phyloP scores from a whole-genome alignment of 2,113 vertebrate genomes.

The Piprites chloris region DNA sequence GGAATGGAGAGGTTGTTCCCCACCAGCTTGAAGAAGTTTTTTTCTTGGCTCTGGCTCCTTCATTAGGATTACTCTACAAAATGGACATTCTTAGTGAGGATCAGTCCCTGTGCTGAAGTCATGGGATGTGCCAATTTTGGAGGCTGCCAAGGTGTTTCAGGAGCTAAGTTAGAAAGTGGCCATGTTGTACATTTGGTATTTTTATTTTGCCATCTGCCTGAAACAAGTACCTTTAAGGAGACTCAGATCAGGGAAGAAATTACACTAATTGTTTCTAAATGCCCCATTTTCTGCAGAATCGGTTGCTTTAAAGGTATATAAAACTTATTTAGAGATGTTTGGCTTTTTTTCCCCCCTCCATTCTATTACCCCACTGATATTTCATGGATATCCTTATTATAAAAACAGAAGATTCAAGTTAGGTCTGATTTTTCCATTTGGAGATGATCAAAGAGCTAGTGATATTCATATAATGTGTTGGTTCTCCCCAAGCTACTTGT shows the following conservation, averaged over 20 bases:
- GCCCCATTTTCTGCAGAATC: background rate
- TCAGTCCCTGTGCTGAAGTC: background rate
- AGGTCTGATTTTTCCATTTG: background rate
- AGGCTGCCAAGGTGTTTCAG: background rate
- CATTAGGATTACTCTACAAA: background rate
- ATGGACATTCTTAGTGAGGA: background rate
- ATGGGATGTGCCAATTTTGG: background rate
- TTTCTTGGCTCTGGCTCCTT: background rate
- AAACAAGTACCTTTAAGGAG: background rate
- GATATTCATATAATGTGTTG: background rate
- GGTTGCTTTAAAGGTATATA: background rate
- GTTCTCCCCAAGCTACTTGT: background rate
- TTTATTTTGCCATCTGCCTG: background rate
- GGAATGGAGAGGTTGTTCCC: background rate
- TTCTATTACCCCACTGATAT: background rate
- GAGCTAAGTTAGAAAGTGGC: background rate
- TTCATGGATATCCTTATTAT: background rate
- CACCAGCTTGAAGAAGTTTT: background rate
- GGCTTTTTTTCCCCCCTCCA: accelerated
- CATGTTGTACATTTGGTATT: background rate
- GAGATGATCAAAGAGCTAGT: background rate
- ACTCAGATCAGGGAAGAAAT: background rate
- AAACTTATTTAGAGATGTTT: background rate
- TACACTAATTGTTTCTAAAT: background rate
- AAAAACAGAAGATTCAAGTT: background rate